phyloP scores from a whole-genome alignment of 2,113 vertebrate species.

The Barbus barbus region DNA sequence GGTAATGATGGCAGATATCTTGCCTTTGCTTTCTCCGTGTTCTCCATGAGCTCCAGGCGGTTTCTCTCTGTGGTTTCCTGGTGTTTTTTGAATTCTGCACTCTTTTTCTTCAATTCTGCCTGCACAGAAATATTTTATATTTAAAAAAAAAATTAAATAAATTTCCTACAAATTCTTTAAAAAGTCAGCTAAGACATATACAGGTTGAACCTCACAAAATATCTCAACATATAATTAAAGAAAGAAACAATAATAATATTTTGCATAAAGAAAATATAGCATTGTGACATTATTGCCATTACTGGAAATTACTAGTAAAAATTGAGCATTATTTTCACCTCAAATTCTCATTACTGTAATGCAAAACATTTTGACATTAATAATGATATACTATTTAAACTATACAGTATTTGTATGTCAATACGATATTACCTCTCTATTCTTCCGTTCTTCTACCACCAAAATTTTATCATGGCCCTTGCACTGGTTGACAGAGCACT shows the following conservation, averaged over 20 bases:
- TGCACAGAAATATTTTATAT: constrained; percentile 63
- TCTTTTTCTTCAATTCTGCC: constrained; percentile 74
- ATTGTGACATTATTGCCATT: too few relatives aligned
- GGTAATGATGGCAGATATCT: background rate
- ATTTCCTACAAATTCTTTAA: background rate
- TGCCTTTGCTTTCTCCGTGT: constrained; percentile 77
- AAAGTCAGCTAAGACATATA: too few relatives aligned
- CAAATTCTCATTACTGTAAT: background rate
- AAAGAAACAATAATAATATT: too few relatives aligned
- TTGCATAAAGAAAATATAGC: too few relatives aligned
- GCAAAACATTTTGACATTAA: too few relatives aligned
- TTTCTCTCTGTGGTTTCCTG: constrained; percentile 61
- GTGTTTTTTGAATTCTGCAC: constrained; percentile 68
- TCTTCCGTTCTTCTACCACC: constrained; percentile 74
- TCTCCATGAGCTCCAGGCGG: constrained; percentile 72
- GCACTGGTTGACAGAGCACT: constrained; percentile 78
- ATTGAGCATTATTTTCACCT: too few relatives aligned
- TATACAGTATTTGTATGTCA: background rate
- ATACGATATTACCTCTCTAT: constrained; percentile 74
- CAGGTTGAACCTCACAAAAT: background rate
- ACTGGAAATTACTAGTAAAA: too few relatives aligned
- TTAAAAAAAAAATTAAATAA: too few relatives aligned
- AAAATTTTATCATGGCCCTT: constrained; percentile 72
- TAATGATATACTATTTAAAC: background rate
- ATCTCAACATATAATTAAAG: too few relatives aligned